These are phyloP conservation scores for Microctonus brassicae DNA, from an alignment of 2,888 invertebrate species.

Conservation along the genomic window DNA sequence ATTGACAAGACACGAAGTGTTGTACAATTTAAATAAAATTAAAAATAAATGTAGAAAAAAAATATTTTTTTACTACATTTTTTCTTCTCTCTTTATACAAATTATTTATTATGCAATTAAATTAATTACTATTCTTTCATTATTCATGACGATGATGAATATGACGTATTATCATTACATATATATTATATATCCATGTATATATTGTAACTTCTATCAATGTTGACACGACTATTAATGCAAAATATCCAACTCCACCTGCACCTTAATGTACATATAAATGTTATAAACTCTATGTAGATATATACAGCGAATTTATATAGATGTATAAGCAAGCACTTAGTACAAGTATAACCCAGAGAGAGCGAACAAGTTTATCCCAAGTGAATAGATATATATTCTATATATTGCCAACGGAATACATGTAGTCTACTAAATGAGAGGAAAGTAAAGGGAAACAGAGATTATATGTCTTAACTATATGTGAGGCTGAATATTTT, in stretches of 20 bases:
- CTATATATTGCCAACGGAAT: too few species aligned
- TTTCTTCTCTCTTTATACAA: too few species aligned
- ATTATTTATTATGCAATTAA: too few species aligned
- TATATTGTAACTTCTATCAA: too few species aligned
- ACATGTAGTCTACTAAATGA: neutral
- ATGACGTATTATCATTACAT: too few species aligned
- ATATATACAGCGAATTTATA: neutral
- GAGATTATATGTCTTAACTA: neutral
- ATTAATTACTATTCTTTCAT: too few species aligned
- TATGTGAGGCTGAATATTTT: neutral
- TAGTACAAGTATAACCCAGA: constrained; percentile 3
- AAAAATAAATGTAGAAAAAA: neutral
- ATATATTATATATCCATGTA: too few species aligned
- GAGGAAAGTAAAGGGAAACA: neutral
- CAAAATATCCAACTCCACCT: too few species aligned
- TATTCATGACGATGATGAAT: too few species aligned
- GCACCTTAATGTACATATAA: too few species aligned
- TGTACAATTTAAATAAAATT: neutral
- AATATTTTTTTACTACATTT: neutral
- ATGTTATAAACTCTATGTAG: too few species aligned
- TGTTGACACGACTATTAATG: too few species aligned
- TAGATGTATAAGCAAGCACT: constrained; percentile 4
- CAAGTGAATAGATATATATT: neutral
- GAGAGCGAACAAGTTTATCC: neutral
- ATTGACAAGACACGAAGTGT: neutral